Evolutionary conservation across 2,888 invertebrate species (phyloP), one percentile per base, ranked within the genome.

Genomic region (Phoronis australis): DNA sequence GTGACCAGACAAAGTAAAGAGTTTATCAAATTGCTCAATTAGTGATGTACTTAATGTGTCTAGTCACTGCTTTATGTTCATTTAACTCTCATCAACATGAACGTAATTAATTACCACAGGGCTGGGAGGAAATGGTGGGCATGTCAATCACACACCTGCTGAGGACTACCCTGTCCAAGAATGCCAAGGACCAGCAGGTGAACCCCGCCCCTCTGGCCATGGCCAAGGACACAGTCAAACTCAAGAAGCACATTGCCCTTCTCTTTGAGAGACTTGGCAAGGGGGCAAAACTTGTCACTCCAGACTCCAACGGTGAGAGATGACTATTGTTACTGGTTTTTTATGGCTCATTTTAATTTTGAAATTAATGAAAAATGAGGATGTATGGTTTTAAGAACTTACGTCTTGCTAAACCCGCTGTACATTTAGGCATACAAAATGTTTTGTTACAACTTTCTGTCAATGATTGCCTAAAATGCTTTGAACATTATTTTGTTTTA

Each of bases 71-170:
- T n/a, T n/a, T n/a, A n/a, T n/a, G n/a, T n/a, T n/a, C n/a, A n/a
- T n/a, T n/a, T n/a, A n/a, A n/a, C n/a, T n/a, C n/a, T n/a, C n/a
- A n/a, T n/a, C n/a, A n/a, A n/a, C n/a, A n/a, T n/a, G n/a, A n/a
- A n/a, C n/a, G n/a, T n/a, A n/a, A n/a, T 37, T 47, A 20, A 26
- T 39, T 44, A 37, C n/a, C 50, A 43, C 65, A 88, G 88, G 86
- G 85, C 65, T 89, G 89, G 88, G 88, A 89, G 71, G 89, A 89
- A 73, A 80, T 84, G 2, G 83, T 85, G 1, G 85, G 87, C 59
- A 83, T 84, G 51, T 81, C 83, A 0, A 72, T 87, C 39, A 81
- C 83, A 15, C 84, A 84, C 64, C 77, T 88, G 37, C 71, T 87
- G 25, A 81, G 85, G 54, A 84, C 84, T 15, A 64, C 62, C 4